A percentile compares a stretch with the other conserved stretches of the same genome.
Evolutionary conservation across 1,140 invertebrate genomes (phyloP).

Genomic region (Lepidurus packardi): DNA sequence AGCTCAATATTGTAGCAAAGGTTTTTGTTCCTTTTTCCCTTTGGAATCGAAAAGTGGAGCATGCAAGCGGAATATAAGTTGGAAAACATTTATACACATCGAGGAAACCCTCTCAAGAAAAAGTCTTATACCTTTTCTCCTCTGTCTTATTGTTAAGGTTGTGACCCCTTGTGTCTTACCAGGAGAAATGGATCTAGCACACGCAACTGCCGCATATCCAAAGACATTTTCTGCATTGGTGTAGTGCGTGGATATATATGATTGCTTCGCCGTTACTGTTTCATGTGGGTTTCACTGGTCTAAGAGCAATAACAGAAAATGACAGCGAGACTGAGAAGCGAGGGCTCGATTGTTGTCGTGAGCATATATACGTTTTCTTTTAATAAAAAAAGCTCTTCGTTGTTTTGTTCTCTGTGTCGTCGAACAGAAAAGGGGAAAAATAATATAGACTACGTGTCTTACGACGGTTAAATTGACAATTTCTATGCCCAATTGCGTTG

Average conservation of each 20-base stretch:
- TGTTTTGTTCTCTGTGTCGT: not conserved
- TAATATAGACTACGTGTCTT: not conserved
- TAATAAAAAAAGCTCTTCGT: not conserved
- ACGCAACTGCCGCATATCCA: not conserved
- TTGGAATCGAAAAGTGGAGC: not conserved
- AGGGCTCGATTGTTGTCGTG: not conserved
- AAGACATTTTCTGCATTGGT: not conserved
- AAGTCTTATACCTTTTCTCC: not conserved
- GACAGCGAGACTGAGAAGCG: not conserved
- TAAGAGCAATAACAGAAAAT: conserved; percentile 15
- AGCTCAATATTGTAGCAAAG: not conserved
- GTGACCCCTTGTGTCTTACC: not conserved
- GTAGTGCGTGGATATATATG: not conserved
- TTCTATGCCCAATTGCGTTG: not conserved
- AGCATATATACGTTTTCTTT: not conserved
- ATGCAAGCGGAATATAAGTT: not conserved
- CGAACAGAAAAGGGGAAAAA: not conserved
- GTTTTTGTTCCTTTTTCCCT: not conserved
- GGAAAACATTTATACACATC: not conserved
- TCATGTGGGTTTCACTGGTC: not conserved
- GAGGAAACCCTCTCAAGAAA: not conserved
- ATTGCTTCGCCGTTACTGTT: not conserved
- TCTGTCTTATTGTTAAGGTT: not conserved
- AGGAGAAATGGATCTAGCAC: conserved; percentile 4
- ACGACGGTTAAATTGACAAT: not conserved